Base-by-base conservation (phyloP, 2,888 invertebrate genomes). In the Rosalia funebris region DNA sequence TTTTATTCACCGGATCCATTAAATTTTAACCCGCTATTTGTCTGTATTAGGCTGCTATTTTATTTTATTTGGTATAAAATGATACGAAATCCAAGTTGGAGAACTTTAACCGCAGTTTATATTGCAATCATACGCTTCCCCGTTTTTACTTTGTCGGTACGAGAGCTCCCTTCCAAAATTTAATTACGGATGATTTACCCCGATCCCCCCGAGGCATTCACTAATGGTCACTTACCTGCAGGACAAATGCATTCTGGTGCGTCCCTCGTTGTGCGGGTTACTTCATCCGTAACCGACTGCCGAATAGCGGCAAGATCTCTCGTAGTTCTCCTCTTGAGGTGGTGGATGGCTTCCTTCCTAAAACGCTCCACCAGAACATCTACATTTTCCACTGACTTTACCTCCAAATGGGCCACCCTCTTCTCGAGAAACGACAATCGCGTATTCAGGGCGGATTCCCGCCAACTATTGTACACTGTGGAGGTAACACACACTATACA, bases 231-330 rank as follows among this genome's bases (percentile, higher is more conserved):
- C 83, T 80, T 79, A 89, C 90, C 90, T 89, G 89, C 84, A 79
- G 89, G 89, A 84, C 90, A 90, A 71, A 84, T 83, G 84, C 90
- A 91, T 81, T 89, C 88, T 11, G 86, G 83, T 47, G 85, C 85
- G 71, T 88, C 88, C 71, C 87, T 81, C 70, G 84, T 82, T 70
- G 83, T 83, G 62, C 87, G 78, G 36, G 39, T 56, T 17, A 34
- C 36, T 20, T 56, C 59, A 25, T 65, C 50, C 25, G 15, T 17
- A 19, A 12, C 39, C 5, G 50, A 46, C 41, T 55, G 56, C 41
- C 44, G 72, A 68, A 44, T 68, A 65, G 68, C 68, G n/a, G 72
- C 71, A 12, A 81, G 71, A 70, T 82, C 82, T 68, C 82, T 77
- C 42, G 75, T 73, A 61, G 81, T 78, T 52, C 82, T 75, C 66